Percentiles rank a stretch among this genome's conserved stretches.
phyloP scores from a whole-genome alignment of 2,113 vertebrate genomes.

The Dromiciops gliroides region DNA sequence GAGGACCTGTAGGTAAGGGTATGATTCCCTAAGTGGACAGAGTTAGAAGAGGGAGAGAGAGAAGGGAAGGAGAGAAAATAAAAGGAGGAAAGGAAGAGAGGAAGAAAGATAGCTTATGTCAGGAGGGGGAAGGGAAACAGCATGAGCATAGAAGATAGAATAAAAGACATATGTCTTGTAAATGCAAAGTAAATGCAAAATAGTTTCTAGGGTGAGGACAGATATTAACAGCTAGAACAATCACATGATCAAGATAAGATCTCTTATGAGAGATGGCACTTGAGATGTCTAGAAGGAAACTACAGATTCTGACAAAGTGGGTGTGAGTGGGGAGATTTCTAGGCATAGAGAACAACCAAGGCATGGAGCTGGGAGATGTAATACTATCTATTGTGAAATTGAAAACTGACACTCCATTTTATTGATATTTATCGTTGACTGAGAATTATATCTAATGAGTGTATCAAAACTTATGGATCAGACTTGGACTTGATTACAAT shows the following conservation, averaged over 20 bases:
- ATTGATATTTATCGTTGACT: not conserved
- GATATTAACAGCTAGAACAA: not conserved
- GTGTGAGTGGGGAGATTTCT: not conserved
- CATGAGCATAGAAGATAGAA: not conserved
- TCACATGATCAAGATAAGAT: not conserved
- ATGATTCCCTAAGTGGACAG: too few species aligned
- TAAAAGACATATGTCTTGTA: not conserved
- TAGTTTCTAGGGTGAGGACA: not conserved
- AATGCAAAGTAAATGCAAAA: not conserved
- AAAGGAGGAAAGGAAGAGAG: too few species aligned
- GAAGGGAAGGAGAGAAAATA: too few species aligned
- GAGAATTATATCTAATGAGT: not conserved
- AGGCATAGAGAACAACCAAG: not conserved
- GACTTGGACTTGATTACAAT: not conserved
- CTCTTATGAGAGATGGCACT: not conserved
- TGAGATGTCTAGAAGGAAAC: not conserved
- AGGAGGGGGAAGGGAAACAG: not conserved
- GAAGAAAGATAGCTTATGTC: too few species aligned
- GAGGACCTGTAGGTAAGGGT: too few species aligned
- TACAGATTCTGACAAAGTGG: not conserved
- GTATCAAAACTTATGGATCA: not conserved
- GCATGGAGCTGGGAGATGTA: not conserved
- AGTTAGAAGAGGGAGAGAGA: too few species aligned
- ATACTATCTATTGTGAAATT: not conserved
- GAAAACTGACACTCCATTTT: not conserved